Evolutionary conservation across 2,888 invertebrate genomes (phyloP).

Genomic region (Sturmia bella): DNA sequence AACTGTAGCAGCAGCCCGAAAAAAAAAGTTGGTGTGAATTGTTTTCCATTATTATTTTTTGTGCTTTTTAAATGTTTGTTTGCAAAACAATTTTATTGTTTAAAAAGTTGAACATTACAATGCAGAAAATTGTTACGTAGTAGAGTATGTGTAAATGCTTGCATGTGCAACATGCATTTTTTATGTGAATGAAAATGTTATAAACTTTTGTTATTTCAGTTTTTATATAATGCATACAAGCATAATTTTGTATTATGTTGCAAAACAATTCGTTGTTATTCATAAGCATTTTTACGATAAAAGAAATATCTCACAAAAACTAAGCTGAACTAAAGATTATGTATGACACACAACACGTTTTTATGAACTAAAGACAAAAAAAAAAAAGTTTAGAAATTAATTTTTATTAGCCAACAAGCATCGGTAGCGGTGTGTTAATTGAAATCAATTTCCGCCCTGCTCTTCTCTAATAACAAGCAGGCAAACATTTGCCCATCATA

Average conservation of each 20-base stretch:
- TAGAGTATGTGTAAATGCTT: slow-evolving; percentile 38
- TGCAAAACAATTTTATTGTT: slow-evolving; percentile 58
- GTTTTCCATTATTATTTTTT: slow-evolving; percentile 5
- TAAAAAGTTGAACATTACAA: slow-evolving; percentile 44
- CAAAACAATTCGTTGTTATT: slow-evolving; percentile 14
- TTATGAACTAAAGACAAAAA: too few species aligned
- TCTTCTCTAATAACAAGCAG: too few species aligned
- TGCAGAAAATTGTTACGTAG: slow-evolving; percentile 22
- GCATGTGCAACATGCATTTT: slow-evolving; percentile 49
- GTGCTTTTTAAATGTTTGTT: slow-evolving; percentile 37
- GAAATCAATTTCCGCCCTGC: too few species aligned
- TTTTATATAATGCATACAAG: background rate
- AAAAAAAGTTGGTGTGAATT: slow-evolving; percentile 43
- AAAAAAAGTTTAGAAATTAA: too few species aligned
- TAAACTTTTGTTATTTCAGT: slow-evolving; percentile 12
- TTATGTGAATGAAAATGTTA: slow-evolving; percentile 18
- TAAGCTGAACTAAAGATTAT: too few species aligned
- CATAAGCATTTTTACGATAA: too few species aligned
- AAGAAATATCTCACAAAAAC: too few species aligned
- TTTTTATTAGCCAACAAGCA: too few species aligned
- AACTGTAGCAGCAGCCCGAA: slow-evolving; percentile 17
- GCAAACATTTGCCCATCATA: too few species aligned
- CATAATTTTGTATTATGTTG: slow-evolving; percentile 26
- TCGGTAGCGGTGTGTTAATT: too few species aligned
- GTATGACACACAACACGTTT: too few species aligned